Evolutionary conservation across 2,797 vertebrate species (phyloP).

Genomic region (Falco naumanni): DNA sequence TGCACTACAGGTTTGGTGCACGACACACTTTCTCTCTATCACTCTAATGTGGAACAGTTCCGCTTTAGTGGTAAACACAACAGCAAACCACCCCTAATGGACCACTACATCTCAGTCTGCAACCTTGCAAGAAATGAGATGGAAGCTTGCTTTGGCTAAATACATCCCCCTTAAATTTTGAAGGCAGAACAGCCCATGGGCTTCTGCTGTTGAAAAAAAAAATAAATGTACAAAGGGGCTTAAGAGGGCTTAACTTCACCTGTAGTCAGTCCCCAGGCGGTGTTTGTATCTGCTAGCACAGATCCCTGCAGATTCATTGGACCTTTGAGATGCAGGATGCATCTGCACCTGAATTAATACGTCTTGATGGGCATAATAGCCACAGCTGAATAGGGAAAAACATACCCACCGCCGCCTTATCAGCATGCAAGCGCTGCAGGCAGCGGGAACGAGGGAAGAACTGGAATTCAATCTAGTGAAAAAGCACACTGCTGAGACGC

Average conservation of each 20-base stretch:
- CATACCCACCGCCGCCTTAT: neutral
- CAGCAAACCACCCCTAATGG: constrained; percentile 7
- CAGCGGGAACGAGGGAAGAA: neutral
- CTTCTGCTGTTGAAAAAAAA: neutral
- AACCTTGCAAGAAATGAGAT: neutral
- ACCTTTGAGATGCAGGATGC: neutral
- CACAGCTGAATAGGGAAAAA: neutral
- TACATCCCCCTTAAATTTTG: neutral
- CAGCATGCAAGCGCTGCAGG: neutral
- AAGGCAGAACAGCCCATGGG: neutral
- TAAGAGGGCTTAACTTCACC: neutral
- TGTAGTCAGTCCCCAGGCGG: neutral
- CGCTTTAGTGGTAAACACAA: neutral
- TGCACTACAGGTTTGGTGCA: neutral
- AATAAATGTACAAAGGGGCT: neutral
- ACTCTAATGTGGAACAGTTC: constrained; percentile 13
- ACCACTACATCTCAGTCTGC: neutral
- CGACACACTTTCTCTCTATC: neutral
- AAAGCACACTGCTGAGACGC: neutral
- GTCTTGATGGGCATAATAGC: neutral
- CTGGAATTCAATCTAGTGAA: neutral
- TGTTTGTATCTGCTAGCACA: neutral
- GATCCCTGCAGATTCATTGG: neutral
- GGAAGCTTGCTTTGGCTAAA: neutral
- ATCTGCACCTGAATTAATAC: neutral